Evolutionary conservation across 2,797 vertebrate species (phyloP), one percentile per base, ranked within the genome.

Genomic region (Lepus oiostolus): DNA sequence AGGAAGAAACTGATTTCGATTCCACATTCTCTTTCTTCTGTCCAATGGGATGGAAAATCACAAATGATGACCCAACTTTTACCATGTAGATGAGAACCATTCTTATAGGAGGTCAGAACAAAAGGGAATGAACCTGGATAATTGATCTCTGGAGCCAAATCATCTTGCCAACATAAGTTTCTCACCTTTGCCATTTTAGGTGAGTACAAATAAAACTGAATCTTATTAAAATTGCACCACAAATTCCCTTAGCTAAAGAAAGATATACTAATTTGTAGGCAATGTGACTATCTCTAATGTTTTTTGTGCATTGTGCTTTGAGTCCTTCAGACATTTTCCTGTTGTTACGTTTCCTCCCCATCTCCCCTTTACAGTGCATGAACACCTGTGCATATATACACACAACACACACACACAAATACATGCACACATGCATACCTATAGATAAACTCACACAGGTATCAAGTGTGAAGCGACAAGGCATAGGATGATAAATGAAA

Each of bases 361-460:
- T 4, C 0, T 3, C 28, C 12, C 72, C 87, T 24, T 70, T 0
- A 52, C 30, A 50, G 16, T 85, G 5, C 60, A n/a, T 22, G 11
- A 7, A 1, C 24, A 68, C 17, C n/a, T 21, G 11, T 17, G 21
- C 6, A 19, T 3, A 21, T 0, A 3, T 6, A 67, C 19, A 54
- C 6, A 17, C 22, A 54, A 47, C 47, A 26, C 1, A 13, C 22
- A 82, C 62, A 30, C 19, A 67, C n/a, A 60, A 19, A 52, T 7
- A 7, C 3, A 28, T 4, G 26, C 13, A 63, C 17, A 42, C n/a
- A 22, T 16, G 26, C 28, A 28, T 0, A 21, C 10, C 72, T 52
- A 54, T 1, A 85, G 52, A 50, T 11, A 86, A 70, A 19, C 14
- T 9, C 4, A 12, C 13, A 50, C 7, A 26, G 11, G 74, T 4